Evolutionary conservation across 2,113 vertebrate species (phyloP).

Genomic region (Sorex fumeus): DNA sequence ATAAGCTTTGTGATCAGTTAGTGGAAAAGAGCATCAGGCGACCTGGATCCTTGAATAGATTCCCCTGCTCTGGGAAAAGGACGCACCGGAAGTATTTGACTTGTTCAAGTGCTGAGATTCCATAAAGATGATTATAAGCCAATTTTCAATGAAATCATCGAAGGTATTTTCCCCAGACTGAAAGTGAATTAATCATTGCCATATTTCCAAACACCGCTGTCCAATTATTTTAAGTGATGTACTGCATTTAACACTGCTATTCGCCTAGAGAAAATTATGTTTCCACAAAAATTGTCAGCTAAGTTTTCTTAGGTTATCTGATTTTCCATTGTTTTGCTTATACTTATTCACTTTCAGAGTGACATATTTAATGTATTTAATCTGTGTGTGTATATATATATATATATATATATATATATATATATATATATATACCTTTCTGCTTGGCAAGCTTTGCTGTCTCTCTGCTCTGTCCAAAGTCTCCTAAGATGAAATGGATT

Average conservation of each 20-base stretch:
- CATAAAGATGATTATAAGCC: constrained; percentile 49
- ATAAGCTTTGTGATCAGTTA: constrained; percentile 47
- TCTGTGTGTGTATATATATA: not conserved
- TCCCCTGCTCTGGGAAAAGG: not conserved
- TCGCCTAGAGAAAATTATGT: constrained; percentile 55
- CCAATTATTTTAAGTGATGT: constrained; percentile 66
- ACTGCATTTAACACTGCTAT: constrained; percentile 32
- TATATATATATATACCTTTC: constrained; percentile 30
- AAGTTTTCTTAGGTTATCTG: constrained; percentile 64
- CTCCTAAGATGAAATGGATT: constrained; percentile 28
- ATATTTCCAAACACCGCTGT: constrained; percentile 51
- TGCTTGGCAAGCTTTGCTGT: constrained; percentile 11
- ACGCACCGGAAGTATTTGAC: not conserved
- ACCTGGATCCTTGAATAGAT: not conserved
- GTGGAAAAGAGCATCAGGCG: constrained; percentile 1
- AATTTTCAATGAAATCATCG: constrained; percentile 48
- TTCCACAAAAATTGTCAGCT: constrained; percentile 48
- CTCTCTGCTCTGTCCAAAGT: constrained; percentile 10
- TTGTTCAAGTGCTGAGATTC: constrained; percentile 61
- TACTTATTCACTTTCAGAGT: constrained; percentile 56
- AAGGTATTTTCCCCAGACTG: constrained; percentile 54
- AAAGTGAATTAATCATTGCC: constrained; percentile 44
- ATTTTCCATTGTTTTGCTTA: constrained; percentile 65
- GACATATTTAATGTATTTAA: constrained; percentile 42
- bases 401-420: constrained; percentile 13